These are phyloP conservation scores for Xenus cinereus DNA, from an alignment of 2,113 vertebrate genomes.

Conservation along the genomic window DNA sequence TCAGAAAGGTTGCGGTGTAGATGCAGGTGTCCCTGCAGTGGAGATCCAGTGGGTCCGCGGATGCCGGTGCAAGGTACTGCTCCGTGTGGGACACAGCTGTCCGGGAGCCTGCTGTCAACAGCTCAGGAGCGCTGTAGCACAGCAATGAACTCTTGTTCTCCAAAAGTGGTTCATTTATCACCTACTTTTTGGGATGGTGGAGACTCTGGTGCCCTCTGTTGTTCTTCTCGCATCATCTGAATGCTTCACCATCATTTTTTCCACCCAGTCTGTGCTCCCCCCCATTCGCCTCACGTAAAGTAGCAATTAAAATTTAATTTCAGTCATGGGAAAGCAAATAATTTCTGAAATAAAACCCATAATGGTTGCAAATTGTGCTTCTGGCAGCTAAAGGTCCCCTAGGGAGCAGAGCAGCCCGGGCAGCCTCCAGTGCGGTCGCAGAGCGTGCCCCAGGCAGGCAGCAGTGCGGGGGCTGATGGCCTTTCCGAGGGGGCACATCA, in stretches of 20 bases:
- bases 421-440: accelerated
- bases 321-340: background rate
- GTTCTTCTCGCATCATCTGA: background rate
- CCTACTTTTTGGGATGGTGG: accelerated
- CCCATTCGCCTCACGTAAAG: background rate
- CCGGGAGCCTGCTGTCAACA: background rate
- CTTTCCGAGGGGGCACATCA: accelerated
- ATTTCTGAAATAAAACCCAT: background rate
- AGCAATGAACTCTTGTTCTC: background rate
- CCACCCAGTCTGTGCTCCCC: accelerated
- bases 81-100: background rate
- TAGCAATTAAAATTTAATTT: conserved; percentile 1
- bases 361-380: background rate
- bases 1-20: background rate
- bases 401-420: background rate
- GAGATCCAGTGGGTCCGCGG: accelerated
- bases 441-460: background rate
- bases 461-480: accelerated
- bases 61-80: accelerated
- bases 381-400: background rate
- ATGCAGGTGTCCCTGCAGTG: accelerated
- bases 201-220: conserved; percentile 38
- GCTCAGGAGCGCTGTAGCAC: background rate
- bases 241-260: background rate
- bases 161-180: background rate